A percentile compares a stretch with the other conserved stretches of the same genome.
Conservation (phyloP, 2,888 invertebrate species). For the Drosophila mulleri region DNA sequence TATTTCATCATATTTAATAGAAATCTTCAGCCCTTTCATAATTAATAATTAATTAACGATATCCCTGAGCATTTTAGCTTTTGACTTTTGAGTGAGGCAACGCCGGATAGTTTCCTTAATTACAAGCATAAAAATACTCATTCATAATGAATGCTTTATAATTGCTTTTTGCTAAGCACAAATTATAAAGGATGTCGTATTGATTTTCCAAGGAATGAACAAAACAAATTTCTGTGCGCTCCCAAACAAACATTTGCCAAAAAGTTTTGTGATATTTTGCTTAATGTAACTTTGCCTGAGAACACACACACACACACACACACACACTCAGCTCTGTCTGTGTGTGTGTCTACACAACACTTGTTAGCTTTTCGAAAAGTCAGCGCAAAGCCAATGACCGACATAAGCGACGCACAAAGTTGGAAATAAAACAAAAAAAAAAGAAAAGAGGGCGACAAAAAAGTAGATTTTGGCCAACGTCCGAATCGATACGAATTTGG, state of each 20-base stretch:
- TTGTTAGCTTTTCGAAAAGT: slow-evolving; percentile 30
- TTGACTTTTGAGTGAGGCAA: neutral
- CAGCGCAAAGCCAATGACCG: slow-evolving; percentile 57
- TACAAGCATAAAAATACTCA: neutral
- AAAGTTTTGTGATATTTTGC: slow-evolving; percentile 37
- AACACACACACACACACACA: slow-evolving; percentile 2
- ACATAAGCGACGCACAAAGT: slow-evolving; percentile 35
- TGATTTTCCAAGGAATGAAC: slow-evolving; percentile 27
- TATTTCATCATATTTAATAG: no score
- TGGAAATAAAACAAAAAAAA: neutral
- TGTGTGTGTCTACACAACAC: slow-evolving; percentile 5
- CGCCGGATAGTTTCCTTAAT: neutral
- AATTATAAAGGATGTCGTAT: slow-evolving; percentile 4
- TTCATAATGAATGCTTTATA: neutral
- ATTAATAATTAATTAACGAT: neutral
- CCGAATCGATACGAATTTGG: slow-evolving; percentile 53
- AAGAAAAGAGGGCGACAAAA: slow-evolving; percentile 6
- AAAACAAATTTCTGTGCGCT: slow-evolving; percentile 21
- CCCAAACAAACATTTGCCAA: slow-evolving; percentile 14
- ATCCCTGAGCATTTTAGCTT: neutral
- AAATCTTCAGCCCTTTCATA: neutral
- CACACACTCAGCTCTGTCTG: neutral
- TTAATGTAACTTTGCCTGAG: slow-evolving; percentile 33
- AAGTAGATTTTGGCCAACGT: slow-evolving; percentile 19
- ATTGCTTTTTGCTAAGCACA: slow-evolving; percentile 12